Conservation (phyloP, 1,140 invertebrate species). For the Brachionus calyciflorus region DNA sequence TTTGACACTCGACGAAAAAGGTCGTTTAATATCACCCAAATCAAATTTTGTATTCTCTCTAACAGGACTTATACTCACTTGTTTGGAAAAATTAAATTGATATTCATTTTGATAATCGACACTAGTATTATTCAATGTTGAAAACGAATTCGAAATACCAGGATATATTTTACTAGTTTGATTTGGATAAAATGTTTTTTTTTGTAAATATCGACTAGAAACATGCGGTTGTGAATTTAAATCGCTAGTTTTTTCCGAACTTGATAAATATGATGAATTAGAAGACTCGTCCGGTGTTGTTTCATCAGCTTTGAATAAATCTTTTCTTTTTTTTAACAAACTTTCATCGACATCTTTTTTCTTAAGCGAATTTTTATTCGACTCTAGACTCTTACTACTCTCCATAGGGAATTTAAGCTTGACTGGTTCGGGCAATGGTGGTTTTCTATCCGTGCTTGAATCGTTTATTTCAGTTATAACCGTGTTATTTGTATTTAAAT, state of each 20-base stretch:
- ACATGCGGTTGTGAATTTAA: not conserved
- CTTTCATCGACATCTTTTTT: slow-evolving; percentile 35
- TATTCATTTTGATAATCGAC: not conserved
- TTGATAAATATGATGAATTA: not conserved
- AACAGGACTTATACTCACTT: slow-evolving; percentile 21
- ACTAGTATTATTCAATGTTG: not conserved
- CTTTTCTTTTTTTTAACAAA: slow-evolving; percentile 9
- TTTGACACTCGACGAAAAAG: slow-evolving; percentile 6
- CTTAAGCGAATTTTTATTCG: not conserved
- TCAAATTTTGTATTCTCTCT: slow-evolving; percentile 16
- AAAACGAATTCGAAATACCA: not conserved
- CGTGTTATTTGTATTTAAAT: not conserved
- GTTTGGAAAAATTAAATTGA: slow-evolving; percentile 15
- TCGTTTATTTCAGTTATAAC: not conserved
- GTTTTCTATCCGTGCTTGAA: not conserved
- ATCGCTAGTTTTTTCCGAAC: slow-evolving; percentile 9
- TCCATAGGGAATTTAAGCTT: slow-evolving; percentile 3
- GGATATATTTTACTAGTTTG: slow-evolving; percentile 45
- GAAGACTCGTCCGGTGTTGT: not conserved
- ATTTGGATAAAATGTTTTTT: slow-evolving; percentile 47
- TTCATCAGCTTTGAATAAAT: not conserved
- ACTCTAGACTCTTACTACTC: not conserved
- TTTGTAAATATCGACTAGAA: not conserved
- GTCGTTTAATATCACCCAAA: slow-evolving; percentile 11
- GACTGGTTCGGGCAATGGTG: slow-evolving; percentile 4